Base-by-base conservation (phyloP, 2,888 invertebrate genomes). In the Plagodis dolabraria region DNA sequence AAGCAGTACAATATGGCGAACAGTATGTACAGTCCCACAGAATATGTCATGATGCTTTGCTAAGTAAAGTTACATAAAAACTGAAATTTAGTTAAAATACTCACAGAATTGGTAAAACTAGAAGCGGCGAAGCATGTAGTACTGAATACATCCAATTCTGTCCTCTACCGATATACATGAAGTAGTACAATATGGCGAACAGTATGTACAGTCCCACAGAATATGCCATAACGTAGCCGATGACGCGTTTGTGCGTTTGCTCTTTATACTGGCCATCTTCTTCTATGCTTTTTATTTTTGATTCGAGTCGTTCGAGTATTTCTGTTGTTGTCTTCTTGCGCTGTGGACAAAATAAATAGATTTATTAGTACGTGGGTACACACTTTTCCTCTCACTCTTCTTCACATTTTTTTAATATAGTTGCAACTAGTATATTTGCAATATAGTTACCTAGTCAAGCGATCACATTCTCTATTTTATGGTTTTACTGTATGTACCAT, bases 81-180 rank as follows among this genome's bases (percentile, higher is more conserved):
- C n/a, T n/a, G n/a, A n/a, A n/a, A n/a, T n/a, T n/a, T n/a, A n/a
- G n/a, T n/a, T n/a, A n/a, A n/a, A n/a, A 66, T 66, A 94, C 97
- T 96, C 89, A 98, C 98, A 98, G 80, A 58, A 98, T 77, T 54
- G 98, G 98, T 77, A 98, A 95, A 54, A 97, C 90, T 34, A 98
- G 85, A 54, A 98, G 88, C 12, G 98, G 98, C 58, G 96, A 94
- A 10, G 96, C 95, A 82, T 97, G 97, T 65, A 97, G 89, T 56
- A 97, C 77, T 61, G 96, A 94, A 70, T 97, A 96, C 64, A 94
- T 90, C 91, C 96, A 94, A 53, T 86, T 77, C 71, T 96, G 95
- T 56, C 95, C 95, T 60, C 96, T 96, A 63, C 97, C 96, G 69
- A 96, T 97, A 72, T 95, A 96, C 87, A 97, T 96, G 79, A 96